phyloP scores from a whole-genome alignment of 2,113 vertebrate species.

The Chionodraco myersi region DNA sequence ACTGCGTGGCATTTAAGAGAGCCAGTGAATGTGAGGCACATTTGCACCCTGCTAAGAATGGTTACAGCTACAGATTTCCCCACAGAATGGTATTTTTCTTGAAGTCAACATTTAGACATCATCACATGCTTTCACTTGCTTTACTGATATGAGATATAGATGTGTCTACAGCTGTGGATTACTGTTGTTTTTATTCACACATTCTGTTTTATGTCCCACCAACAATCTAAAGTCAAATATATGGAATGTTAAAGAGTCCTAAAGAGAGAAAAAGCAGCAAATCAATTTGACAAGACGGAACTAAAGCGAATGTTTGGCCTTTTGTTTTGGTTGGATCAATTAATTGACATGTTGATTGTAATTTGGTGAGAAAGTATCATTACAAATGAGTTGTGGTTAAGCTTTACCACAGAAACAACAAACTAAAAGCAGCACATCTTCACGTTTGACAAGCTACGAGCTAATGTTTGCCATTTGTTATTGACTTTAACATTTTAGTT shows the following conservation, averaged over 20 bases:
- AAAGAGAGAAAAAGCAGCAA: background rate
- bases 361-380: no score
- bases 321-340: no score
- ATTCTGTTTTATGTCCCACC: background rate
- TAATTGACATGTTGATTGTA: no score
- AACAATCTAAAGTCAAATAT: background rate
- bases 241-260: background rate
- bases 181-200: background rate
- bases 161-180: background rate
- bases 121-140: background rate
- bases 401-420: no score
- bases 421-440: background rate
- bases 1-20: conserved; percentile 42
- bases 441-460: no score
- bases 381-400: no score
- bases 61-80: background rate
- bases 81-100: background rate
- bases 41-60: conserved; percentile 5
- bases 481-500: background rate
- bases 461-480: background rate
- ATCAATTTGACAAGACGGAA: background rate
- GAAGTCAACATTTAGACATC: background rate
- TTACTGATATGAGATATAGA: no score
- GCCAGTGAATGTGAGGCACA: background rate
- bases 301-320: no score